phyloP scores from a whole-genome alignment of 2,888 invertebrate genomes.

The Eilema griseolum region DNA sequence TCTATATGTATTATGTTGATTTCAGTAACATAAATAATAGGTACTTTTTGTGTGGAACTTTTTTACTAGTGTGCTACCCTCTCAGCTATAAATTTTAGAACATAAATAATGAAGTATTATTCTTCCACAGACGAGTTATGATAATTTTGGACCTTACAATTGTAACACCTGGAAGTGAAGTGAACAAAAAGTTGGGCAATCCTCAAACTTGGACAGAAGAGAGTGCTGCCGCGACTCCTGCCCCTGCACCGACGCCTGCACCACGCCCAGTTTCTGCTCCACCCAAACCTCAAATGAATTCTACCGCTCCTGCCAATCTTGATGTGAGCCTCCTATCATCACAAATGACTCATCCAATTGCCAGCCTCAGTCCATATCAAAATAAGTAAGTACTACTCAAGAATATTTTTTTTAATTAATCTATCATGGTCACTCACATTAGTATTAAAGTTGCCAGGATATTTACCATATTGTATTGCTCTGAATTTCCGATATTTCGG shows the following conservation, averaged over 20 bases:
- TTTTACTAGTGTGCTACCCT: no score
- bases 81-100: no score
- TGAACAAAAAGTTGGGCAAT: constrained; percentile 92
- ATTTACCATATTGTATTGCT: no score
- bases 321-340: constrained; percentile 79
- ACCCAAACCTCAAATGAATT: constrained; percentile 54
- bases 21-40: no score
- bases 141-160: constrained; percentile 94
- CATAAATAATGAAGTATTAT: no score
- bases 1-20: no score
- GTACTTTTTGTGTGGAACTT: no score
- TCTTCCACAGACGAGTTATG: constrained; percentile 91
- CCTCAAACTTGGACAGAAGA: constrained; percentile 90
- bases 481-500: no score
- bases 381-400: constrained; percentile 89
- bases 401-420: no score
- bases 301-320: constrained; percentile 61
- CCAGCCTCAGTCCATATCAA: constrained; percentile 96
- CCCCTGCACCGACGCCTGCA: constrained; percentile 60
- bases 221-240: constrained; percentile 56
- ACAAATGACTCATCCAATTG: constrained; percentile 91
- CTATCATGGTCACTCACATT: no score
- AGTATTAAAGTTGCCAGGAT: no score
- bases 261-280: constrained; percentile 52
- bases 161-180: constrained; percentile 90